These are phyloP conservation scores for Sakesphorus luctuosus DNA, from an alignment of 2,113 vertebrate genomes.

Conservation along the genomic window DNA sequence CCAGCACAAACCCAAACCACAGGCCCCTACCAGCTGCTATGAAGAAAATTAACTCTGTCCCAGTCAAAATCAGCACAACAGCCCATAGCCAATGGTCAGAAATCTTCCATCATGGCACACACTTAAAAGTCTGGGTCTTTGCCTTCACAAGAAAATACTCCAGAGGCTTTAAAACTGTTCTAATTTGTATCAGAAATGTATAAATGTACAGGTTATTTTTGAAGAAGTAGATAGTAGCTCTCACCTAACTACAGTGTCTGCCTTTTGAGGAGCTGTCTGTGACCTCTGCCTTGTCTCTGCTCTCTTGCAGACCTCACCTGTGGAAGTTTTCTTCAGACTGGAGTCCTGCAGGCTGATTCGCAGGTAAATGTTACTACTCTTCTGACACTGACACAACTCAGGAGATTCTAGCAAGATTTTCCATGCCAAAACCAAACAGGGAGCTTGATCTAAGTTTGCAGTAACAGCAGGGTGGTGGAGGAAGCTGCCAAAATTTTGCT, in stretches of 20 bases:
- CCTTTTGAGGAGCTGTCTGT: background rate
- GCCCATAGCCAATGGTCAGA: background rate
- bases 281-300: background rate
- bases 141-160: background rate
- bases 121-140: background rate
- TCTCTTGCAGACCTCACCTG: constrained; percentile 72
- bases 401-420: background rate
- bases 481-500: background rate
- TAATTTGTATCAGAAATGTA: background rate
- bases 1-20: background rate
- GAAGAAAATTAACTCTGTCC: background rate
- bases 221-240: background rate
- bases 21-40: accelerated
- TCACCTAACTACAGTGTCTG: background rate
- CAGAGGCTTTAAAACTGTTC: background rate
- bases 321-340: constrained; percentile 81
- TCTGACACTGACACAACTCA: background rate
- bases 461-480: background rate
- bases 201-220: background rate
- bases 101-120: background rate
- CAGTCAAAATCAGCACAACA: background rate
- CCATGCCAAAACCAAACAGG: background rate
- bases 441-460: background rate
- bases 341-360: constrained; percentile 80
- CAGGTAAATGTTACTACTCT: constrained; percentile 51